Evolutionary conservation across 1,140 invertebrate species (phyloP).

Genomic region (Pseudomyrmex dendroicus): DNA sequence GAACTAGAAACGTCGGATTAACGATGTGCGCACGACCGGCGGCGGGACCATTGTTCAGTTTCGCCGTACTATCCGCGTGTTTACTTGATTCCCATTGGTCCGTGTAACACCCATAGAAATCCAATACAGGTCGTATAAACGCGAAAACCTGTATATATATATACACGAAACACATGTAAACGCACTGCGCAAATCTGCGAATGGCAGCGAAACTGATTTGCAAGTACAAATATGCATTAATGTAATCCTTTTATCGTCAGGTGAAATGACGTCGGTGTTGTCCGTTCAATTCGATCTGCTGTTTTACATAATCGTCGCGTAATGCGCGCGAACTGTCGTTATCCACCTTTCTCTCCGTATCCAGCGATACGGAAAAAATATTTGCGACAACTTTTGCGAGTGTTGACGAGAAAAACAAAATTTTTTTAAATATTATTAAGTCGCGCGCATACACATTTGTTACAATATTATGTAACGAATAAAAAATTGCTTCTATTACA

Average conservation of each 20-base stretch:
- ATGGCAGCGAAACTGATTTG: slow-evolving; percentile 53
- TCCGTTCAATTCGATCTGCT: slow-evolving; percentile 5
- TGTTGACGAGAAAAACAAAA: too few species aligned
- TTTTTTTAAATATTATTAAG: too few species aligned
- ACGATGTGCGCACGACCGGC: slow-evolving; percentile 8
- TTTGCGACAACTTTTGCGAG: background rate
- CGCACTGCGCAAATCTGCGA: slow-evolving; percentile 22
- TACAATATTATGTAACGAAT: background rate
- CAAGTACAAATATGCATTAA: slow-evolving; percentile 50
- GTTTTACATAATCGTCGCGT: background rate
- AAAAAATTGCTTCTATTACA: too few species aligned
- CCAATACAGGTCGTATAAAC: slow-evolving; percentile 28
- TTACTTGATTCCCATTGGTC: slow-evolving; percentile 54
- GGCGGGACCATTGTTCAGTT: slow-evolving; percentile 45
- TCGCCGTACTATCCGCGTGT: slow-evolving; percentile 31
- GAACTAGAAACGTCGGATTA: slow-evolving; percentile 46
- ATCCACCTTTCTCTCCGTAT: background rate
- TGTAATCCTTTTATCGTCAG: slow-evolving; percentile 43
- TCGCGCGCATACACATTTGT: background rate
- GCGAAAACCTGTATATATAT: background rate
- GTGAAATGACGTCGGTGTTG: slow-evolving; percentile 29
- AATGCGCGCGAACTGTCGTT: background rate
- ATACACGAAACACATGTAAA: slow-evolving; percentile 14
- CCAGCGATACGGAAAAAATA: background rate
- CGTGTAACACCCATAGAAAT: slow-evolving; percentile 48